Percentiles rank a stretch among this genome's conserved stretches.
phyloP scores from a whole-genome alignment of 1,140 invertebrate species.

The Drosophila truncata region DNA sequence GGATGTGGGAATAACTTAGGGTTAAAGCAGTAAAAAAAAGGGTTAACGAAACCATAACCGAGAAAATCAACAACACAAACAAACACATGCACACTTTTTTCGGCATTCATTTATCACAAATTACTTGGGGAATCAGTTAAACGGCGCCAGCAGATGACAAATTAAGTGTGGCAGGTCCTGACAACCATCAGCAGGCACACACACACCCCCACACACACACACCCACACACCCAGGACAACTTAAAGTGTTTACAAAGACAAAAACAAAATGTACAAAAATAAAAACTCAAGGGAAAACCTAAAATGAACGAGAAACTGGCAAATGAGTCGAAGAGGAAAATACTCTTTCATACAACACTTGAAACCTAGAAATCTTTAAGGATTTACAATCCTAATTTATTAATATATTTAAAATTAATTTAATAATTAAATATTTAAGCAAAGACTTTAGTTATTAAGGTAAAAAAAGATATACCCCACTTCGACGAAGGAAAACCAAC shows the following conservation, averaged over 20 bases:
- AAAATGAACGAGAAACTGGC: not conserved
- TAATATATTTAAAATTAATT: not conserved
- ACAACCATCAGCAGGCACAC: constrained; percentile 26
- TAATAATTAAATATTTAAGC: not conserved
- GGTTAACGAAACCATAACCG: constrained; percentile 1
- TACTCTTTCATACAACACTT: not conserved
- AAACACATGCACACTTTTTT: constrained; percentile 13
- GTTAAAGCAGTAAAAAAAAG: not conserved
- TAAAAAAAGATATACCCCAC: not conserved
- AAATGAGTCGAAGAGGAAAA: not conserved
- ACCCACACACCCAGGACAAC: constrained; percentile 7
- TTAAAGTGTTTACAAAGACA: constrained; percentile 27
- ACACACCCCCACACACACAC: not conserved
- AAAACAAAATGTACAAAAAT: not conserved
- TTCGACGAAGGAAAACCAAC: not conserved
- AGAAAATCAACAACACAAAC: constrained; percentile 4
- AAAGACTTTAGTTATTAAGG: not conserved
- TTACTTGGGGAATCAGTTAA: constrained; percentile 51
- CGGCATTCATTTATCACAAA: constrained; percentile 59
- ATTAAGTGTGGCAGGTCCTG: constrained; percentile 39
- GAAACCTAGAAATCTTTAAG: not conserved
- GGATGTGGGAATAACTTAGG: not conserved
- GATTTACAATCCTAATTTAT: not conserved
- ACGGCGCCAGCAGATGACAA: constrained; percentile 51
- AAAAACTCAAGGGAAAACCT: constrained; percentile 1